phyloP scores from a whole-genome alignment of 2,113 vertebrate genomes.

The Plotosus lineatus region DNA sequence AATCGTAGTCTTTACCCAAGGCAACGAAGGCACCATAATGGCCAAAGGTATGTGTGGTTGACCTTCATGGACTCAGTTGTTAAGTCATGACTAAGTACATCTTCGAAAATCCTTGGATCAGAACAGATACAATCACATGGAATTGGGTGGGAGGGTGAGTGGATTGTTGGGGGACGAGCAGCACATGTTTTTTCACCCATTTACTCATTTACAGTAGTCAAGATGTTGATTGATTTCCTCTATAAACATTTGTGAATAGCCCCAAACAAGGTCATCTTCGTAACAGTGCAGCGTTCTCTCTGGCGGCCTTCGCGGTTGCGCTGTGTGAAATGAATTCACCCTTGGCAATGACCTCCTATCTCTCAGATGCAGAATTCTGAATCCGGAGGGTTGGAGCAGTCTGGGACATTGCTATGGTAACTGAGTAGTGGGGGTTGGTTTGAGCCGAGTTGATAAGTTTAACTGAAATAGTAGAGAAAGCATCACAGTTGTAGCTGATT shows the following conservation, averaged over 20 bases:
- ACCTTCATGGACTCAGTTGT: conserved; percentile 8
- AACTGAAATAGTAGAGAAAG: conserved; percentile 54
- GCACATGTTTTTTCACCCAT: conserved; percentile 33
- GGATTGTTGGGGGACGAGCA: not conserved
- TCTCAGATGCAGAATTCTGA: conserved; percentile 56
- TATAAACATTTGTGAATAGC: conserved; percentile 57
- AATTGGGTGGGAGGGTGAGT: conserved; percentile 6
- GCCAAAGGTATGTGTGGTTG: conserved; percentile 73
- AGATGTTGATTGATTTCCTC: conserved; percentile 56
- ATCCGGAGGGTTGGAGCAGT: conserved; percentile 55
- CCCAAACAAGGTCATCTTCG: conserved; percentile 58
- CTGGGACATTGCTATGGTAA: conserved; percentile 60
- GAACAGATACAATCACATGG: conserved; percentile 14
- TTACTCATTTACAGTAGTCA: conserved; percentile 55
- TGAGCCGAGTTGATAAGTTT: conserved; percentile 56
- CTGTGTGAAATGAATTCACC: conserved; percentile 57
- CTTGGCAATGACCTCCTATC: conserved; percentile 59
- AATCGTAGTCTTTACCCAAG: conserved; percentile 91
- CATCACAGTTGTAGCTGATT: conserved; percentile 55
- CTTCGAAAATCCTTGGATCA: conserved; percentile 10
- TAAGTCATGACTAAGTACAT: conserved; percentile 1
- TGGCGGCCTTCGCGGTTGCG: conserved; percentile 48
- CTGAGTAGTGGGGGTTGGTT: conserved; percentile 54
- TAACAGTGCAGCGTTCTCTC: conserved; percentile 52
- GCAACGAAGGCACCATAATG: conserved; percentile 85